Base-by-base conservation (phyloP, 2,888 invertebrate species). In the Dione vanillae region DNA sequence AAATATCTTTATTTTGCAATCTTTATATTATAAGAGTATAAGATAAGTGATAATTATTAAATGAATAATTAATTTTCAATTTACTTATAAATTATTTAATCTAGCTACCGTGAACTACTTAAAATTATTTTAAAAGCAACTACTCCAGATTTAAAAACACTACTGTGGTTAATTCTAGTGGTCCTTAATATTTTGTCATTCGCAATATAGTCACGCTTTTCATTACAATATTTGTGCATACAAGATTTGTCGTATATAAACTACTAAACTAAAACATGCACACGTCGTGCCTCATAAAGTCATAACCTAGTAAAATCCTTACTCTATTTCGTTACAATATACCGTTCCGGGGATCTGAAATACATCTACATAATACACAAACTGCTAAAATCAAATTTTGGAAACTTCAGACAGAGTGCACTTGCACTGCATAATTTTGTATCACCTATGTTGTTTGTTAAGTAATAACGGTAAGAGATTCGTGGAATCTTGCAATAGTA, bases 361-460 rank as follows among this genome's bases (percentile, higher is more conserved):
- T 64, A 65, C 49, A 69, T 69, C 65, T 65, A 69, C 69, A 69
- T 69, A 61, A 27, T 67, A 49, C 51, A 61, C 67, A 67, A 67
- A 67, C 59, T n/a, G 59, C n/a, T 45, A 19, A 58, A 67, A 67
- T 67, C 67, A 43, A 51, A 67, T 67, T 61, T 59, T 51, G 27
- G 59, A 41, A 51, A 59, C 40, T 67, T 49, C 51, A 59, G 20
- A 67, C 41, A 35, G 58, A 40, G 16, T 41, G 49, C 59, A 37
- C 58, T 37, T 51, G 35, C 51, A 61, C 41, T n/a, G 59, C 27
- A 51, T 56, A 67, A 56, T 37, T 56, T 67, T 51, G 51, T 40
- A 51, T 40, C 49, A 64, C 40, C 61, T 27, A 45, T 45, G 27
- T 20, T 27, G 27, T 16, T 37, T 56, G 56, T 40, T 37, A 16